A percentile compares a stretch with the other conserved stretches of the same genome.
Evolutionary conservation across 37 sponge, comb jelly and placozoan species (phyloP).

Genomic region (Chondrilla cf. caribensis): DNA sequence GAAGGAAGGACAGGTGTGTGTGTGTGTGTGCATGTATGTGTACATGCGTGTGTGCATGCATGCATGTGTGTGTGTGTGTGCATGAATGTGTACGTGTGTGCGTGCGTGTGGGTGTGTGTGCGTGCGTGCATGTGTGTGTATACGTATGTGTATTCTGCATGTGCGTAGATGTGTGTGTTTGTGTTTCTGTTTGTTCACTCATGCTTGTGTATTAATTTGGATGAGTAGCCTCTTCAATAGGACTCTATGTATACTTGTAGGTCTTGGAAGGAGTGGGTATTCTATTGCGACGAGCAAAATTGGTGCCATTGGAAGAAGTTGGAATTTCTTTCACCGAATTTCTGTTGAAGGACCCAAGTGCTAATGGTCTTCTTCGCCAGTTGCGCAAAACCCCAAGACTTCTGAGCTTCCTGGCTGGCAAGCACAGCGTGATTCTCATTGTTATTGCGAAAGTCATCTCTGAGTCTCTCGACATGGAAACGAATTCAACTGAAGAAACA

Average conservation of each 20-base stretch:
- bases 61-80: constrained; percentile 20
- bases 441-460: constrained; percentile 16
- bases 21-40: background rate
- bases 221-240: background rate
- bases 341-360: constrained; percentile 35
- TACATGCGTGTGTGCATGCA: constrained; percentile 1
- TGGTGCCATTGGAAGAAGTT: constrained; percentile 30
- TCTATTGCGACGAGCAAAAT: constrained; percentile 48
- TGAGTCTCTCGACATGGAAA: background rate
- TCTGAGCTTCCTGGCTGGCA: constrained; percentile 22
- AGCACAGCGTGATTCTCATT: constrained; percentile 44
- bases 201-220: too few relatives aligned
- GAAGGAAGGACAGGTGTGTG: constrained; percentile 57
- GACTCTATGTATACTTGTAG: constrained; percentile 19
- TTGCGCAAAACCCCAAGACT: constrained; percentile 28
- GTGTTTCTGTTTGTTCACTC: too few relatives aligned
- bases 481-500: background rate
- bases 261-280: constrained; percentile 79
- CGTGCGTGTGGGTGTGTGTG: constrained; percentile 25
- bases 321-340: constrained; percentile 39
- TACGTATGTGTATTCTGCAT: background rate
- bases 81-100: background rate
- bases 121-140: constrained; percentile 13
- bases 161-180: background rate
- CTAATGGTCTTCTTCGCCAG: constrained; percentile 6